phyloP scores from a whole-genome alignment of 2,888 invertebrate species.

The Sphaeridia pumilis region DNA sequence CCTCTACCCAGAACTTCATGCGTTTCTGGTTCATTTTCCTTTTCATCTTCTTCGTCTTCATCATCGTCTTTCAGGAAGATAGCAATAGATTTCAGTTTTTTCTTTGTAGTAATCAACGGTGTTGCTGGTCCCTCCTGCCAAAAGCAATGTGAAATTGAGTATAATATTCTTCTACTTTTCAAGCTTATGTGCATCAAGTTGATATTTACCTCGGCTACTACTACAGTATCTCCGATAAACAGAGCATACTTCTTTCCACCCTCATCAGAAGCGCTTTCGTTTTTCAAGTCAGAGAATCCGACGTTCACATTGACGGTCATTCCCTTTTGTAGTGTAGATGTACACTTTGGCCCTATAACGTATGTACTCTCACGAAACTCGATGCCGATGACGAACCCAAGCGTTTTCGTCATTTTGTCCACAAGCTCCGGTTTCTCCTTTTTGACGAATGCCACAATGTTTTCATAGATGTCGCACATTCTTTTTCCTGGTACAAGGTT shows the following conservation, averaged over 20 bases:
- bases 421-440: constrained; percentile 72
- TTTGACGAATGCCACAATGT: constrained; percentile 66
- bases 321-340: constrained; percentile 65
- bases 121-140: constrained; percentile 59
- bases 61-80: constrained; percentile 87
- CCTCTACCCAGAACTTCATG: constrained; percentile 60
- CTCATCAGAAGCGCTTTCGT: constrained; percentile 69
- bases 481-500: constrained; percentile 68
- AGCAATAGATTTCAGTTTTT: constrained; percentile 88
- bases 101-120: constrained; percentile 80
- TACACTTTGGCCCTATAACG: constrained; percentile 73
- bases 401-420: constrained; percentile 84
- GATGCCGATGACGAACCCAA: constrained; percentile 96
- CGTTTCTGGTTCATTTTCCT: constrained; percentile 47
- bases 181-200: neutral
- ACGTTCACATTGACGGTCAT: constrained; percentile 96
- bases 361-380: constrained; percentile 94
- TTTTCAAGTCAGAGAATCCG: constrained; percentile 73
- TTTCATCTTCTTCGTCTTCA: constrained; percentile 67
- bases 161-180: neutral
- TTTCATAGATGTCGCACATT: constrained; percentile 75
- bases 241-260: constrained; percentile 82
- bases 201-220: constrained; percentile 64
- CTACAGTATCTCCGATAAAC: constrained; percentile 93
- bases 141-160: neutral